Base-by-base conservation (phyloP, 2,113 vertebrate genomes). In the Bambusicola thoracicus region DNA sequence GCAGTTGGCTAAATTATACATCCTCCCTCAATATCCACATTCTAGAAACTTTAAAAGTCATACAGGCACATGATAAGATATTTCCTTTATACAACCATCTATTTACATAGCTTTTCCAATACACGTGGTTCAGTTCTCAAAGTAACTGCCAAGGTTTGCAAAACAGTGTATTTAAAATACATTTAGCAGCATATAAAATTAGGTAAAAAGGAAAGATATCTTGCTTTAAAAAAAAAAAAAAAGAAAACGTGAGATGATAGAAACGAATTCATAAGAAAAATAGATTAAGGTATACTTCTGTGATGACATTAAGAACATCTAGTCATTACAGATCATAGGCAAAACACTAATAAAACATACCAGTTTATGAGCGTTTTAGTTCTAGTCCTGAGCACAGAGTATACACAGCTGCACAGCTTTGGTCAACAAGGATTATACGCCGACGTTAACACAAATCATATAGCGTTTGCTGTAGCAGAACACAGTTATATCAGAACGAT, bases 181-280 rank as follows among this genome's bases (percentile, higher is more conserved):
- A 97, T 95, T 96, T 98, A 98, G 98, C 98, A 98, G 98, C 98
- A 98, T 97, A 97, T 96, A 97, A 97, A 97, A 97, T 97, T 93
- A 98, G 96, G 94, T 92, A 95, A 95, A 97, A 97, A 96, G 87
- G 85, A 97, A 98, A 87, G 77, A 96, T 84, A 96, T 93, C 80
- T 94, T 95, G 94, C 89, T 94, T 95, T 36, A 89, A 97, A 56
- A 56, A 27, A 92, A 89, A 97, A 56, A 56, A 27, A 92, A 95
- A 97, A 88, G 67, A 97, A 97, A 97, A 55, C 20, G 92, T 94
- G 95, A 97, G 91, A 90, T 95, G 85, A 95, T 78, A 97, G 93
- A 97, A 97, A 97, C 74, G 97, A 97, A 94, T 94, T 78, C 77
- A 46, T 96, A 97, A 96, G 96, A 98, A 94, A 98, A 98, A 98